Conservation (phyloP, 2,797 vertebrate species). For the Prionace glauca region DNA sequence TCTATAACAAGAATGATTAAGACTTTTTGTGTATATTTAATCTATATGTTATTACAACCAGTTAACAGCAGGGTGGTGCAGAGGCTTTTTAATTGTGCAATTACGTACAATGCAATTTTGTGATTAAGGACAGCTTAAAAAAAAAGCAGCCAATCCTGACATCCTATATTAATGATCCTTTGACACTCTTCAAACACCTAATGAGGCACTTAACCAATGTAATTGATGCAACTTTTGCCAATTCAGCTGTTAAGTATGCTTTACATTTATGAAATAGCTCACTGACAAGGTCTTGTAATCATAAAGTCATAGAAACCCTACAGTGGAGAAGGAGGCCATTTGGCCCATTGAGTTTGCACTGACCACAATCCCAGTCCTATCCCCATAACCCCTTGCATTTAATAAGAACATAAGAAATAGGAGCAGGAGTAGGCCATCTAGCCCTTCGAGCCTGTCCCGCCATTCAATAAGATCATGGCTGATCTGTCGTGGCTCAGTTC, state of each 20-base stretch:
- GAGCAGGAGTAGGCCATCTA: no score
- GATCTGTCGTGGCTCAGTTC: no score
- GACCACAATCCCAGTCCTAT: no score
- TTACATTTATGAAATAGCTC: constrained; percentile 1
- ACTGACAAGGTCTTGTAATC: neutral
- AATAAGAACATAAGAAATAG: no score
- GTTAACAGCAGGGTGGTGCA: neutral
- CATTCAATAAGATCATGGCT: no score
- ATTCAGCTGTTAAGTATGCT: constrained; percentile 7
- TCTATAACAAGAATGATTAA: neutral
- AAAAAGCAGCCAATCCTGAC: neutral
- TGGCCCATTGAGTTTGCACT: no score
- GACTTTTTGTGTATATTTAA: neutral
- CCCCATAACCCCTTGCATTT: no score
- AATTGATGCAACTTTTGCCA: neutral
- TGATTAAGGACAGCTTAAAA: neutral
- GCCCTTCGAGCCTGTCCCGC: no score
- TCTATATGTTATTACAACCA: neutral
- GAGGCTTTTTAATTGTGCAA: neutral
- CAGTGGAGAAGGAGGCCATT: no score
- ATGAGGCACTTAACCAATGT: constrained; percentile 21
- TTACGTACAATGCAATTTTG: neutral
- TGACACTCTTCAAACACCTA: constrained; percentile 5
- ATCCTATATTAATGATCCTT: neutral
- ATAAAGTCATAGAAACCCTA: no score